Base-by-base conservation (phyloP, 1,140 invertebrate species). In the Neoseiulus cucumeris region DNA sequence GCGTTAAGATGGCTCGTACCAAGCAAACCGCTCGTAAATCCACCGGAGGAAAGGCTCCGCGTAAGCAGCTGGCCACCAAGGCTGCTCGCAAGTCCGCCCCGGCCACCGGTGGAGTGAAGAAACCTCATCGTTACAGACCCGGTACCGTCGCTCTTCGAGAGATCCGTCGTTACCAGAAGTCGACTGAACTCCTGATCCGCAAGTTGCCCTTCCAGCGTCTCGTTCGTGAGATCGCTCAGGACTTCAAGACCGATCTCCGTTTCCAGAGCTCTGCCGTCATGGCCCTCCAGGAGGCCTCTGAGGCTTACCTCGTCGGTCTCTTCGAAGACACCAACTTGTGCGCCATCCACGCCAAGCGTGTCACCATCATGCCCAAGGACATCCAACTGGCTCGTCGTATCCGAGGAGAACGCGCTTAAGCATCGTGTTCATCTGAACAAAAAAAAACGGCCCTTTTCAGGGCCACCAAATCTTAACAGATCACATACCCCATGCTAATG, bases 341-440 rank as follows among this genome's bases (percentile, higher is more conserved):
- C 77, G 89, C 89, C 68, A 92, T 92, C 75, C 89, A 93, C 73
- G 89, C 89, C 68, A 92, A 92, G 76, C 83, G 89, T 72, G 89
- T 94, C 41, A 93, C 90, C 69, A 93, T 94, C 73, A 93, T 93
- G 89, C 89, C 90, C 65, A 93, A 92, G 79, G 90, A 93, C 74
- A 93, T 95, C 72, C 91, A 94, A 75, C 77, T 90, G 69, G 88
- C 87, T 55, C 80, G 87, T 75, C 84, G 88, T 66, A 77, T 76
- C 66, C 72, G 75, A 44, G 75, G 75, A 64, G 70, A 72, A 51
- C 69, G 71, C 51, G 71, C n/a, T n/a, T n/a, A n/a, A n/a, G n/a
- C n/a, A n/a, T n/a, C n/a, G n/a, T n/a, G n/a, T n/a, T n/a, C n/a
- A n/a, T n/a, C n/a, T n/a, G n/a, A n/a, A n/a, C n/a, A n/a, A n/a